Base-by-base conservation (phyloP, 2,113 vertebrate genomes). In the Pampusana beccarii region DNA sequence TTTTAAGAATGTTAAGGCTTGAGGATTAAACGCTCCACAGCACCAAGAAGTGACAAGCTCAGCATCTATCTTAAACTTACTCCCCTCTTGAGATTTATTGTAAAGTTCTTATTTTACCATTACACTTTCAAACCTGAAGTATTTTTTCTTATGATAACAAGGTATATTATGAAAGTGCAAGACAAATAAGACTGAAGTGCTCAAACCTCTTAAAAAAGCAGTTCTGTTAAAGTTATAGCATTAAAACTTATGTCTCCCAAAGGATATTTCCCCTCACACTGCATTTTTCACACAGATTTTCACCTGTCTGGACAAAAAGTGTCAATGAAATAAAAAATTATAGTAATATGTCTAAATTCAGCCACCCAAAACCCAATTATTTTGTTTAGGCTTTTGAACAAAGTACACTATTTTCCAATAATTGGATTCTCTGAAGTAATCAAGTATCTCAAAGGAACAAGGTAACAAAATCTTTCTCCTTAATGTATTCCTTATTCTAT, bases 1-100 rank as follows among this genome's bases (percentile, higher is more conserved):
- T 95, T 92, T 94, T 94, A 95, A 73, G 67, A 96, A 94, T 34
- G 44, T 77, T 88, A 86, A 88, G 54, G 62, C 75, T 56, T 20
- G 6, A 83, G 66, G 87, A 93, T 90, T 94, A 96, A 95, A 70
- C 25, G 60, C 31, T 34, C 13, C 58, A 86, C 86, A 95, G 75
- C 71, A 88, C 20, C 28, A 70, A 92, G 64, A 70, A 92, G 38
- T 16, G 74, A 62, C 54, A 72, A 93, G 40, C 50, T 80, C 81
- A 80, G 46, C 46, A 73, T 38, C 66, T 29, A 42, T 75, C 80
- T 73, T 50, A 53, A 84, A 34, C 44, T 48, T 46, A 48, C 18
- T 92, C 34, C 38, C 34, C 67, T 67, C 44, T 38, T 78, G 69
- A 91, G 65, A 92, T 80, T 50, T 34, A 70, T 66, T 19, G 78